These are phyloP conservation scores for Drosophila hydei DNA, from an alignment of 1,140 invertebrate genomes.

Conservation along the genomic window DNA sequence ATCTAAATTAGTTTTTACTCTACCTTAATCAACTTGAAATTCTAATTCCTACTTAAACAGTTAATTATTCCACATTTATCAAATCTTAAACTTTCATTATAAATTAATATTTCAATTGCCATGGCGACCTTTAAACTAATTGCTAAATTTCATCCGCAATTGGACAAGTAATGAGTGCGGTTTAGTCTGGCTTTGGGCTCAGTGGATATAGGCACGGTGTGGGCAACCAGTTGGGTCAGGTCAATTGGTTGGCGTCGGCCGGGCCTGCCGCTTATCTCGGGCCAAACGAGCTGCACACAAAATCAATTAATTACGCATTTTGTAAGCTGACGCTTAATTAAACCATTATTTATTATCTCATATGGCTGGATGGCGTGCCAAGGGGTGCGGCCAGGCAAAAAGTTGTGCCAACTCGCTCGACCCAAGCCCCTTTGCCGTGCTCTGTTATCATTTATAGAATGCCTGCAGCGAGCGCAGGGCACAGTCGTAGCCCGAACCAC, in stretches of 20 bases:
- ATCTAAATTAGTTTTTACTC: no score
- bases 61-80: no score
- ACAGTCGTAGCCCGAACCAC: conserved; percentile 1
- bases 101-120: neutral
- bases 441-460: conserved; percentile 76
- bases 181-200: neutral
- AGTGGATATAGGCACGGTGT: neutral
- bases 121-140: neutral
- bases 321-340: conserved; percentile 73
- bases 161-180: conserved; percentile 13
- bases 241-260: neutral
- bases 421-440: conserved; percentile 15
- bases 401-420: conserved; percentile 38
- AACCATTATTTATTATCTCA: conserved; percentile 80
- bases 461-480: conserved; percentile 2
- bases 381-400: conserved; percentile 24
- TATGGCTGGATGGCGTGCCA: conserved; percentile 51
- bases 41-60: no score
- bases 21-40: no score
- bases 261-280: conserved; percentile 28
- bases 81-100: no score
- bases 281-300: conserved; percentile 47
- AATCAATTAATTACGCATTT: conserved; percentile 80
- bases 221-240: conserved; percentile 8
- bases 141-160: conserved; percentile 2